phyloP scores from a whole-genome alignment of 2,797 vertebrate genomes.

The Tenualosa ilisha region DNA sequence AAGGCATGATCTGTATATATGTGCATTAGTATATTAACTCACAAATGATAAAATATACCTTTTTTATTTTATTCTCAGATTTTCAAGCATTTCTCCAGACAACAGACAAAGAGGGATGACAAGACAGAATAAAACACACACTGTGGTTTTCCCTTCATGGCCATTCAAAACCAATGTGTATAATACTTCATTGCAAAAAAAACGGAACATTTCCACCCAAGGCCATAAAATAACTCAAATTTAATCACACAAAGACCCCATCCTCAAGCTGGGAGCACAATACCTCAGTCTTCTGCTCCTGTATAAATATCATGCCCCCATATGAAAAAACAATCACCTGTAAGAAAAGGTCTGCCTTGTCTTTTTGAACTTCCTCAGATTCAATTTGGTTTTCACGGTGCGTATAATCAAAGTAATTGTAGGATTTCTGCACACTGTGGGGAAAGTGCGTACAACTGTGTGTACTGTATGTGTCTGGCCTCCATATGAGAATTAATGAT shows the following conservation, averaged over 20 bases:
- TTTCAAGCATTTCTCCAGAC: background rate
- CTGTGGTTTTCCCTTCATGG: slow-evolving; percentile 17
- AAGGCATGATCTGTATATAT: background rate
- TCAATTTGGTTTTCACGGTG: slow-evolving; percentile 41
- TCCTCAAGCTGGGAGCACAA: slow-evolving; percentile 44
- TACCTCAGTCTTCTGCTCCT: slow-evolving; percentile 45
- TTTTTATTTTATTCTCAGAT: background rate
- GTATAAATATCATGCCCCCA: slow-evolving; percentile 41
- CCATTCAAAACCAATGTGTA: slow-evolving; percentile 29
- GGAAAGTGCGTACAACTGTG: slow-evolving; percentile 35
- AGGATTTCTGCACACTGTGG: slow-evolving; percentile 47
- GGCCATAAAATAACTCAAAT: slow-evolving; percentile 36
- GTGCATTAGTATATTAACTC: background rate
- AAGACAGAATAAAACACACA: slow-evolving; percentile 16
- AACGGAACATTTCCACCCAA: slow-evolving; percentile 33
- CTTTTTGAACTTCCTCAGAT: slow-evolving; percentile 38
- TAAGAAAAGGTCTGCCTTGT: slow-evolving; percentile 42
- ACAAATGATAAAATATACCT: background rate
- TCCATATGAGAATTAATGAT: slow-evolving; percentile 59
- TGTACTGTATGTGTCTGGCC: slow-evolving; percentile 50
- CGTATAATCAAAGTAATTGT: slow-evolving; percentile 52
- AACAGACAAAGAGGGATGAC: background rate
- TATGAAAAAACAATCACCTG: slow-evolving; percentile 47
- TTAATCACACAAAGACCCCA: slow-evolving; percentile 40
- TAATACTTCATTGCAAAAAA: slow-evolving; percentile 34